Evolutionary conservation across 2,888 invertebrate genomes (phyloP).

Genomic region (Pachliopta kotzebuea): DNA sequence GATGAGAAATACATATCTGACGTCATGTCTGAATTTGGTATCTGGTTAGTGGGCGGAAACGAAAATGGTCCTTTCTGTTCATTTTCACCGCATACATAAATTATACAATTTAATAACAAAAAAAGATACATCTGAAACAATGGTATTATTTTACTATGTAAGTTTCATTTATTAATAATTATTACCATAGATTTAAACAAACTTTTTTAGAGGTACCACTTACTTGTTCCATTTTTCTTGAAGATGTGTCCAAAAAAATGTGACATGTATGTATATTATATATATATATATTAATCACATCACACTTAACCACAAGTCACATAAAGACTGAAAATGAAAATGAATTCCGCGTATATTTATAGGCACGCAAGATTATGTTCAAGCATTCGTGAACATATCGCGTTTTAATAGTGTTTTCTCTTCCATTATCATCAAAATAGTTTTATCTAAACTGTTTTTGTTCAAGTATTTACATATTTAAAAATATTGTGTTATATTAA

Average conservation of each 20-base stretch:
- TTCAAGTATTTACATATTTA: background rate
- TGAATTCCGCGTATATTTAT: constrained; percentile 80
- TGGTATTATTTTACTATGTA: constrained; percentile 29
- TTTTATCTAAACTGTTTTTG: background rate
- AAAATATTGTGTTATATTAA: background rate
- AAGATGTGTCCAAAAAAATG: constrained; percentile 49
- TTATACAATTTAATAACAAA: constrained; percentile 47
- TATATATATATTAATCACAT: constrained; percentile 44
- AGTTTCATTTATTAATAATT: constrained; percentile 31
- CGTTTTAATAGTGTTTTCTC: constrained; percentile 64
- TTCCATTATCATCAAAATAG: constrained; percentile 38
- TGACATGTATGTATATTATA: constrained; percentile 14
- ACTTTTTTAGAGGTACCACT: constrained; percentile 41
- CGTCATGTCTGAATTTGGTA: constrained; percentile 46
- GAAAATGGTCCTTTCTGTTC: constrained; percentile 54
- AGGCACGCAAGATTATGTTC: constrained; percentile 68
- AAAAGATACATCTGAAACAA: constrained; percentile 64
- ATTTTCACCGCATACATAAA: constrained; percentile 47
- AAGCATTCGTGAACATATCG: constrained; percentile 77
- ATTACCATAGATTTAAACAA: background rate
- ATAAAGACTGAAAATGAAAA: constrained; percentile 77
- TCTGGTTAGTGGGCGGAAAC: constrained; percentile 61
- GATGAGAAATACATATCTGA: constrained; percentile 67
- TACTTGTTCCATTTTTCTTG: constrained; percentile 73
- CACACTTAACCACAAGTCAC: constrained; percentile 64